Evolutionary conservation across 2,113 vertebrate genomes (phyloP), one percentile per base, ranked within the genome.

Genomic region (Heteronetta atricapilla): DNA sequence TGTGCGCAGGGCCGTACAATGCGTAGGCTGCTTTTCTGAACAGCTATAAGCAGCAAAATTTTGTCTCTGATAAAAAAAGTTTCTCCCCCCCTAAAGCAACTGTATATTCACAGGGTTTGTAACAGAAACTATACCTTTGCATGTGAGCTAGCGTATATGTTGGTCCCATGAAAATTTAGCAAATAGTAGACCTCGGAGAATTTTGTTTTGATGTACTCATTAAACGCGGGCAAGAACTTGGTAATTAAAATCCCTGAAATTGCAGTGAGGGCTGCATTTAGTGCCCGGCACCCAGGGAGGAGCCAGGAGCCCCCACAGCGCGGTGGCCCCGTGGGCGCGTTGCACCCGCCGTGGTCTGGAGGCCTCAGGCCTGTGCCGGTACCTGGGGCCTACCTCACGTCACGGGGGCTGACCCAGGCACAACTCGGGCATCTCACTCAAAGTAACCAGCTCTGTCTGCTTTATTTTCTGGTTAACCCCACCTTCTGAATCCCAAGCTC

Each of bases 301-400:
- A 16, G 18, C 6, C 2, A 4, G 7, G 34, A 48, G 70, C 2
- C 1, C 55, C 19, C 6, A 0, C 1, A 6, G 63, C 29, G 56
- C 34, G 3, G 40, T 0, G 44, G 46, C 46, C 29, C n/a, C 0
- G n/a, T 1, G 1, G 3, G 28, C 0, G 4, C 40, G 31, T 36
- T 34, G 44, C 22, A 56, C 7, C 10, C 9, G 2, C 29, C 1
- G n/a, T 38, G 31, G 34, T 22, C 68, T 9, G 5, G 55, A 28
- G 55, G 38, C 4, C 36, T 4, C 8, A 1, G 1, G 14, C 12
- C 5, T 11, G 3, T 0, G 33, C 19, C 36, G 8, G 36, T 8
- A 4, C 1, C 0, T 1, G 11, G 72, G 46, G 34, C 25, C 31
- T 5, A 0, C 7, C 5, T 19, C 11, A 1, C 2, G 44, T 17